phyloP scores from a whole-genome alignment of 1,140 invertebrate genomes.

The Pseudomyrmex gracilis region DNA sequence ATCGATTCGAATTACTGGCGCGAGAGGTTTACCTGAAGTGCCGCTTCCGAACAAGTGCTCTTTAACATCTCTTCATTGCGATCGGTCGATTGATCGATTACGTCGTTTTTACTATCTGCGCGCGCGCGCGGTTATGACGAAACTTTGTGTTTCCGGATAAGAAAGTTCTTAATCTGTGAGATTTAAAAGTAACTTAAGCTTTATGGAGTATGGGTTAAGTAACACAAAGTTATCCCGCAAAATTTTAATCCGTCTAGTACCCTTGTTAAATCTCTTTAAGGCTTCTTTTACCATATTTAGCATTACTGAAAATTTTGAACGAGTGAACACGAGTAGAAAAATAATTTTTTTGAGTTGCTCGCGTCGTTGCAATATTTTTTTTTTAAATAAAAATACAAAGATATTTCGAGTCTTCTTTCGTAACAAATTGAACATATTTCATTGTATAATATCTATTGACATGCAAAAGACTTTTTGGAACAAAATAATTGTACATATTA shows the following conservation, averaged over 20 bases:
- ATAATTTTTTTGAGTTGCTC: no score
- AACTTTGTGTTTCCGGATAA: no score
- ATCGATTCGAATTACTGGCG: conserved; percentile 57
- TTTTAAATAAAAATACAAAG: no score
- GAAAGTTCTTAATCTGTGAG: no score
- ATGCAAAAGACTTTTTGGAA: no score
- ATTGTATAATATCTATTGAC: no score
- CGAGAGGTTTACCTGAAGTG: conserved; percentile 34
- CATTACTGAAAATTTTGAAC: not conserved
- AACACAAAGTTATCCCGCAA: not conserved
- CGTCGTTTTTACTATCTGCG: not conserved
- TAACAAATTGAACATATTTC: no score
- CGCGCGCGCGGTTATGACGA: no score
- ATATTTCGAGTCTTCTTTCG: no score
- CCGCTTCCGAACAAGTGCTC: conserved; percentile 36
- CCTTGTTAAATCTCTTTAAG: not conserved
- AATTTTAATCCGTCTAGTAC: not conserved
- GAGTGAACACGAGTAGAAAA: not conserved
- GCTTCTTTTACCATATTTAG: not conserved
- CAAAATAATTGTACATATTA: no score
- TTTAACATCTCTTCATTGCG: conserved; percentile 59
- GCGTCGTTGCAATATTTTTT: no score
- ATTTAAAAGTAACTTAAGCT: conserved; percentile 12
- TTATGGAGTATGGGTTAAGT: not conserved
- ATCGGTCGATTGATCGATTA: conserved; percentile 2